These are phyloP conservation scores for Rugalucina vietnamica DNA, from an alignment of 2,888 invertebrate species.

Conservation along the genomic window DNA sequence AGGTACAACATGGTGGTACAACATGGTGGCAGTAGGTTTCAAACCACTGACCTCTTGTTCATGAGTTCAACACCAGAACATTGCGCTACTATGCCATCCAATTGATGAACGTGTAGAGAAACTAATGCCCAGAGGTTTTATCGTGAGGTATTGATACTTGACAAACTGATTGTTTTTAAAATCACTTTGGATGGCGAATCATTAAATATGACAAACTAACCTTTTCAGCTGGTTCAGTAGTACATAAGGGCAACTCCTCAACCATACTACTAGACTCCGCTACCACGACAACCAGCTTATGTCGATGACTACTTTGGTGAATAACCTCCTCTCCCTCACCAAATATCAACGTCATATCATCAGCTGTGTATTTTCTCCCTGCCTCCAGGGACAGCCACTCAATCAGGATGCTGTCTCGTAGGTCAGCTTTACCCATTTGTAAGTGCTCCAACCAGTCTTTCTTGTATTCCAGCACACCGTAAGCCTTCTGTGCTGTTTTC, in stretches of 20 bases:
- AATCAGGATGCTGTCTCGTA: slow-evolving; percentile 20
- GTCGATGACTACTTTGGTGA: slow-evolving; percentile 43
- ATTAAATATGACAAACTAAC: too few relatives aligned
- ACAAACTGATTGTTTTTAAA: too few relatives aligned
- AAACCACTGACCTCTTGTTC: too few relatives aligned
- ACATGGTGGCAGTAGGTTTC: too few relatives aligned
- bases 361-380: slow-evolving; percentile 42
- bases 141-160: too few relatives aligned
- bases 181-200: too few relatives aligned
- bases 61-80: too few relatives aligned
- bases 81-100: too few relatives aligned
- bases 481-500: slow-evolving; percentile 4
- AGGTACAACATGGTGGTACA: too few relatives aligned
- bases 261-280: slow-evolving; percentile 28
- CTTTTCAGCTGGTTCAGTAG: slow-evolving; percentile 2
- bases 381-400: slow-evolving; percentile 57
- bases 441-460: slow-evolving; percentile 47
- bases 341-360: slow-evolving; percentile 49
- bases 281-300: slow-evolving; percentile 43
- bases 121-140: too few relatives aligned
- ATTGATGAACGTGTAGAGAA: too few relatives aligned
- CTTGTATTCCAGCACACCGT: slow-evolving; percentile 50
- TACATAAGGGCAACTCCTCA: slow-evolving; percentile 35
- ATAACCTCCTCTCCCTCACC: background rate
- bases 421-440: slow-evolving; percentile 11